Percentiles rank a stretch among this genome's conserved stretches.
These are phyloP conservation scores for Trichopoda pennipes DNA, from an alignment of 2,888 invertebrate species.

Conservation along the genomic window DNA sequence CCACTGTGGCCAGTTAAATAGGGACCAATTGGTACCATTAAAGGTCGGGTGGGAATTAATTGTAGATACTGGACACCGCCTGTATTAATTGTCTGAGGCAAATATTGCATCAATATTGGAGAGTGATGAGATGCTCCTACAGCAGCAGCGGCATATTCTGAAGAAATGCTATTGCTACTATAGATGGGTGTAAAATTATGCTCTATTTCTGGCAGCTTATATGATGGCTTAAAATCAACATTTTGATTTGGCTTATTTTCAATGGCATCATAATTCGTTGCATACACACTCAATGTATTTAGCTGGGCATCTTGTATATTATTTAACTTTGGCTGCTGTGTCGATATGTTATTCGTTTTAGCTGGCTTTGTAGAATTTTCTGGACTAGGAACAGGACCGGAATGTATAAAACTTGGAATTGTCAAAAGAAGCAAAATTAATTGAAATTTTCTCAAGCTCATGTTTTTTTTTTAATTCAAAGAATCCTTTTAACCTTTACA, in stretches of 20 bases:
- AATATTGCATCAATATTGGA: conserved; percentile 80
- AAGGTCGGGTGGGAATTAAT: conserved; percentile 79
- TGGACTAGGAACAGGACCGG: conserved; percentile 74
- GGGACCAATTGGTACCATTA: conserved; percentile 79
- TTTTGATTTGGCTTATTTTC: conserved; percentile 60
- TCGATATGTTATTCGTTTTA: conserved; percentile 69
- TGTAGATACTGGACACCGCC: conserved; percentile 79
- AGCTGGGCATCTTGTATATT: conserved; percentile 74
- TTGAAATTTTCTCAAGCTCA: conserved; percentile 20
- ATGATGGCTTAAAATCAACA: conserved; percentile 75
- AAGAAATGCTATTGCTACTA: conserved; percentile 59
- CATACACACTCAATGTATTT: conserved; percentile 78
- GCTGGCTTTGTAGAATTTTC: conserved; percentile 74
- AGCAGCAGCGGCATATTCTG: conserved; percentile 30
- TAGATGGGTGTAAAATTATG: conserved; percentile 79
- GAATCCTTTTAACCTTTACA: conserved; percentile 3
- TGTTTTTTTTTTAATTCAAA: neutral
- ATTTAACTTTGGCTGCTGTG: conserved; percentile 49
- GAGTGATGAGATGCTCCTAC: conserved; percentile 41
- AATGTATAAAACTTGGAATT: neutral
- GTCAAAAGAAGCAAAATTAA: conserved; percentile 38
- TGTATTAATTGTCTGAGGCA: conserved; percentile 76
- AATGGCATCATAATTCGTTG: conserved; percentile 75
- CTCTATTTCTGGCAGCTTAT: conserved; percentile 77
- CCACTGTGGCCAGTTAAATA: conserved; percentile 70